Evolutionary conservation across 2,113 vertebrate species (phyloP), one percentile per base, ranked within the genome.

Genomic region (Heloderma charlesbogerti): DNA sequence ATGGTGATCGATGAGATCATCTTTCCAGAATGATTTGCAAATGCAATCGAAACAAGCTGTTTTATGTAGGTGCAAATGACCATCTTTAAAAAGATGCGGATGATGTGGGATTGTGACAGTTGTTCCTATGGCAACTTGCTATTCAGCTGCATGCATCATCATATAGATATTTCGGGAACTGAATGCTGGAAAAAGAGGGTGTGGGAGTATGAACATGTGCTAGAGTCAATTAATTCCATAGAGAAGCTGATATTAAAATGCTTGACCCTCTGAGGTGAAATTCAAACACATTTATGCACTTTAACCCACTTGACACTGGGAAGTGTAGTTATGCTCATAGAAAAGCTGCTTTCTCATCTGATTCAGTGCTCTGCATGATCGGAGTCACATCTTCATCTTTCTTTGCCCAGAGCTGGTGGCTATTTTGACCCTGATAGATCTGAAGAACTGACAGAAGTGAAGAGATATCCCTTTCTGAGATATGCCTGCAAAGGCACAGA

Each of bases 101-200:
- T 94, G 92, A 92, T 92, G 94, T 96, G 91, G 92, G 91, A 95
- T 95, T 96, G 90, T 92, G 95, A 92, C 86, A 78, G 88, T 92
- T 93, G 95, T 96, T 96, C 91, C 96, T 95, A 97, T 96, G 96
- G 96, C 91, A 97, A 96, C 96, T 1, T 1, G 90, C 93, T 97
- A 95, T 95, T 95, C 94, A 88, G 88, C 91, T 94, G 81, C 88
- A 89, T 94, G 88, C 94, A 95, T 96, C 95, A 95, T 95, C 92
- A 90, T 95, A 69, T 48, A 92, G 95, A 94, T 95, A 96, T 96
- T 96, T 96, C 92, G 94, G 93, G 92, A 96, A 89, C 88, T 86
- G 34, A 92, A 79, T 80, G 75, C 78, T 95, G 93, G 89, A 48
- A 89, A 94, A 88, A 91, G 90, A 88, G 31, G 6, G 54, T 89